Evolutionary conservation across 2,888 invertebrate genomes (phyloP).

Genomic region (Apamea sordens): DNA sequence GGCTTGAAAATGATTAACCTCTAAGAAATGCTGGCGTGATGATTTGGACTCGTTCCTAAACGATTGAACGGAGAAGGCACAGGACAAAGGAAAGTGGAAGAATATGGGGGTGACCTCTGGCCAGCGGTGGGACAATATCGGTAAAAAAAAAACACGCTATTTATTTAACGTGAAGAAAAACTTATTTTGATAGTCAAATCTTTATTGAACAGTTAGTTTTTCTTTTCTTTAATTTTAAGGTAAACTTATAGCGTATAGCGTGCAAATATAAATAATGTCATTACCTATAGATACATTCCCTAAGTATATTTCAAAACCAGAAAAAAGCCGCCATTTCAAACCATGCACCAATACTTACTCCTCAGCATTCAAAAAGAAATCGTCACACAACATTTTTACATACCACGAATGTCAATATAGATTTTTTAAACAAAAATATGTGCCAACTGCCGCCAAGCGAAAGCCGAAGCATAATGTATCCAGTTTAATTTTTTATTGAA

Average conservation of each 20-base stretch:
- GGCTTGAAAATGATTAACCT: background rate
- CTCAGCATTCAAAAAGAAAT: conserved; percentile 24
- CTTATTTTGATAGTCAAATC: background rate
- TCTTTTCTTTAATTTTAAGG: background rate
- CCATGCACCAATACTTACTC: background rate
- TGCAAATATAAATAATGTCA: background rate
- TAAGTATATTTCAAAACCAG: background rate
- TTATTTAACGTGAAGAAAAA: background rate
- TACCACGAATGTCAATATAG: conserved; percentile 34
- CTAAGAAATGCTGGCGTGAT: background rate
- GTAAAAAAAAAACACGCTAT: background rate
- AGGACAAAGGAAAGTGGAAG: no score
- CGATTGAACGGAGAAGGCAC: no score
- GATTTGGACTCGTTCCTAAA: background rate
- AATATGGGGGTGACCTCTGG: background rate
- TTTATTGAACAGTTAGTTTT: background rate
- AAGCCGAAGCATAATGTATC: conserved; percentile 44
- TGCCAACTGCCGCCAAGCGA: conserved; percentile 52
- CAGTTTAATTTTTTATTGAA: conserved; percentile 56
- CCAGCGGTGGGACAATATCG: background rate
- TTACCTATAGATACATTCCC: background rate
- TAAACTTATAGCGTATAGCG: background rate
- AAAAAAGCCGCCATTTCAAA: background rate
- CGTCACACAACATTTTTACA: conserved; percentile 19
- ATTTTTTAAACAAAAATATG: conserved; percentile 61